phyloP scores from a whole-genome alignment of 2,113 vertebrate genomes.

The Semicossyphus pulcher region DNA sequence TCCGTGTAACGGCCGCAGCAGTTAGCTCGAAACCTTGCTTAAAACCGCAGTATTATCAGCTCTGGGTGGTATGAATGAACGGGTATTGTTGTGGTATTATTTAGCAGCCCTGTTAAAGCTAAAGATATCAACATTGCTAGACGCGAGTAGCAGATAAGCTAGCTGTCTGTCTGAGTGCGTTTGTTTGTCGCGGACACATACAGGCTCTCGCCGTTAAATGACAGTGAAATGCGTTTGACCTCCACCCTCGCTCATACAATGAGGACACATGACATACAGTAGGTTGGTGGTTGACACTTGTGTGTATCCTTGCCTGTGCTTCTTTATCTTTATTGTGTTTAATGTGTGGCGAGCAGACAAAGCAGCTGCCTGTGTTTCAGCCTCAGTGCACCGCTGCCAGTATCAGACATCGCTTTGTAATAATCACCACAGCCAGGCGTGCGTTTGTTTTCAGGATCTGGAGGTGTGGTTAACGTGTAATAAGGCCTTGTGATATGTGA shows the following conservation, averaged over 20 bases:
- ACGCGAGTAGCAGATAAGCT: slow-evolving; percentile 59
- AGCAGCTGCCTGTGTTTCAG: slow-evolving; percentile 50
- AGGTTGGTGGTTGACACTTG: slow-evolving; percentile 13
- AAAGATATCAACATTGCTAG: slow-evolving; percentile 39
- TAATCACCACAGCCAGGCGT: slow-evolving; percentile 37
- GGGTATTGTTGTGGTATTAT: not conserved
- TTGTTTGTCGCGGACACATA: not conserved
- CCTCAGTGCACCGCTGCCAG: slow-evolving; percentile 9
- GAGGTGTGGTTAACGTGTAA: slow-evolving; percentile 55
- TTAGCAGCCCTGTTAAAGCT: not conserved
- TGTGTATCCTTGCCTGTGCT: not conserved
- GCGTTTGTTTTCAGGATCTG: slow-evolving; percentile 58
- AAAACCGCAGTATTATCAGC: not conserved
- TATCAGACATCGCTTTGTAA: slow-evolving; percentile 8
- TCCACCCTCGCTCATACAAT: slow-evolving; percentile 13
- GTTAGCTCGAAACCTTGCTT: not conserved
- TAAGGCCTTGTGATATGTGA: slow-evolving; percentile 25
- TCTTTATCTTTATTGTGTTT: not conserved
- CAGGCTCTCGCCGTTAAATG: not conserved
- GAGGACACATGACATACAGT: slow-evolving; percentile 15
- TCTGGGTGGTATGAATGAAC: not conserved
- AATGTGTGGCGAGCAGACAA: slow-evolving; percentile 29
- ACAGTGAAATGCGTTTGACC: slow-evolving; percentile 26
- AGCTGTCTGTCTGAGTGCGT: slow-evolving; percentile 32
- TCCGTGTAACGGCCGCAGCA: not conserved